These are phyloP conservation scores for Hassar affinis DNA, from an alignment of 2,113 vertebrate species.

Conservation along the genomic window DNA sequence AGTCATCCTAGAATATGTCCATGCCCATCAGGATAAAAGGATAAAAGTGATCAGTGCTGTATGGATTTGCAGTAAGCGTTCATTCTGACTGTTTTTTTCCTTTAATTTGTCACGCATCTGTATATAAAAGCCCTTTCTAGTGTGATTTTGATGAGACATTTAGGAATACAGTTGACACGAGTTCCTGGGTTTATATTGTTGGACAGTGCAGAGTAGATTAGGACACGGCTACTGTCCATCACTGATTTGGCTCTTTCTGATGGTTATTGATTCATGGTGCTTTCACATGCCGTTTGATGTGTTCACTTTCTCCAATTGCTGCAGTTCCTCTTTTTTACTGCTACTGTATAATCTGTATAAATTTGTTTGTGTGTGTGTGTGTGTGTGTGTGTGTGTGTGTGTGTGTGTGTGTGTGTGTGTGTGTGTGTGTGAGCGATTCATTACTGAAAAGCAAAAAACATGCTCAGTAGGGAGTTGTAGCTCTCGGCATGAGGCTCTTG, in stretches of 20 bases:
- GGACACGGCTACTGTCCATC: neutral
- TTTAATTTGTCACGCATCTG: too few relatives aligned
- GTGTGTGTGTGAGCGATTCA: neutral
- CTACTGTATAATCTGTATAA: neutral
- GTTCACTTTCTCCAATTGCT: neutral
- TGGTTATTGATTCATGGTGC: neutral
- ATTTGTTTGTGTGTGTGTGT: neutral
- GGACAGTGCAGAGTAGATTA: neutral
- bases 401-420: neutral
- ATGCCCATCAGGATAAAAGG: too few relatives aligned
- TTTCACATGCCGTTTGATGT: neutral
- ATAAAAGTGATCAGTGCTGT: too few relatives aligned
- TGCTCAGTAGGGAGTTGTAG: neutral
- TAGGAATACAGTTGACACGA: conserved; percentile 38
- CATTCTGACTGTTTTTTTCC: too few relatives aligned
- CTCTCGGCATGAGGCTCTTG: neutral
- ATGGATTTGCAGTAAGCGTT: too few relatives aligned
- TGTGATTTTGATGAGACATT: conserved; percentile 64
- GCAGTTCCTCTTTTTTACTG: neutral
- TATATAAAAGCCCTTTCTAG: conserved; percentile 51
- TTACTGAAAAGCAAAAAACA: neutral
- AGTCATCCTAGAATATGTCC: too few relatives aligned
- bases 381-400: too few relatives aligned
- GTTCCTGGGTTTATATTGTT: neutral
- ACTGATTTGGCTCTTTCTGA: neutral